phyloP scores from a whole-genome alignment of 1,140 invertebrate species.

The Chelonus insularis region DNA sequence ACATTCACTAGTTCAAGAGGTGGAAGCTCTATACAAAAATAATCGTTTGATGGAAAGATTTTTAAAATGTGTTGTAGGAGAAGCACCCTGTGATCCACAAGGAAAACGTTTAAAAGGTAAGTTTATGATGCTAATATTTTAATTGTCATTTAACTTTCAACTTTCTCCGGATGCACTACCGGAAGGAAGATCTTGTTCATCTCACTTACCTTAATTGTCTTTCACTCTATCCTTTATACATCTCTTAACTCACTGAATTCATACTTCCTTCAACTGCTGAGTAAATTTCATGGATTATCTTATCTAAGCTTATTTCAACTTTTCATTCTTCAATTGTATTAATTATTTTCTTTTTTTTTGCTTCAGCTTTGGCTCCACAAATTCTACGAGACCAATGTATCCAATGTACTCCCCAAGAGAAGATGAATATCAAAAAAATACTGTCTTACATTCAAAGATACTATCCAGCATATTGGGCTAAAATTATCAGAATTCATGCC shows the following conservation, averaged over 20 bases:
- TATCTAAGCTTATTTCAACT: not conserved
- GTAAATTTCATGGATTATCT: not conserved
- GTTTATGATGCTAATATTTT: slow-evolving; percentile 21
- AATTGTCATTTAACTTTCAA: slow-evolving; percentile 3
- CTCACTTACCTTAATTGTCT: not conserved
- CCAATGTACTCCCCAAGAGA: too few species aligned
- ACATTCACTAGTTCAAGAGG: slow-evolving; percentile 57
- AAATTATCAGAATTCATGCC: too few species aligned
- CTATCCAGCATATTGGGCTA: too few species aligned
- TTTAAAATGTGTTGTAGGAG: slow-evolving; percentile 71
- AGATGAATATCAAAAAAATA: too few species aligned
- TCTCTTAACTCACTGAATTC: not conserved
- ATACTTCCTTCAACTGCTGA: not conserved
- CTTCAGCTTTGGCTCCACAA: too few species aligned
- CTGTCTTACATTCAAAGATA: too few species aligned
- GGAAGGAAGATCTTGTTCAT: not conserved
- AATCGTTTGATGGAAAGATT: slow-evolving; percentile 71
- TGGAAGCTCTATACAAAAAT: slow-evolving; percentile 67
- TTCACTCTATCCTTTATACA: not conserved
- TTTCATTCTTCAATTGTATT: not conserved
- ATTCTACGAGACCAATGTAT: too few species aligned
- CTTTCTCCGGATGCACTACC: slow-evolving; percentile 5
- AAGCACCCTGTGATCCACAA: slow-evolving; percentile 71
- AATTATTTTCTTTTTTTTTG: not conserved
- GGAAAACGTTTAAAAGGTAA: slow-evolving; percentile 73